phyloP scores from a whole-genome alignment of 2,113 vertebrate genomes.

The Pseudolaguvia tuberculata region DNA sequence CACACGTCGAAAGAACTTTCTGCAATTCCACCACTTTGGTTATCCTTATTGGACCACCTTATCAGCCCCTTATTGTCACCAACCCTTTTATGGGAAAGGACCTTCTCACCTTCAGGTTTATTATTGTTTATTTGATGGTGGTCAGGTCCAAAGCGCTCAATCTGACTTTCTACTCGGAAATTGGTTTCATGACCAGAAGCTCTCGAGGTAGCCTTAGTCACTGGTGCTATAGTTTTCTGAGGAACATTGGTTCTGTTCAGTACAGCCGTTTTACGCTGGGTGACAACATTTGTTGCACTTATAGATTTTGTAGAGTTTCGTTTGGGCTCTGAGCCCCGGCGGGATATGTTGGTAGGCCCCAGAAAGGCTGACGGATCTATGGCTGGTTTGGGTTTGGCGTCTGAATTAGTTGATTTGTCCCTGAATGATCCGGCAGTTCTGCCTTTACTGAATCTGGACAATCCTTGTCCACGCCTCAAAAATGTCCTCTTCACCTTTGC shows the following conservation, averaged over 20 bases:
- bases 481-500: slow-evolving; percentile 75
- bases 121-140: slow-evolving; percentile 17
- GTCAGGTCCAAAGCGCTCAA: slow-evolving; percentile 46
- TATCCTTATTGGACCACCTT: neutral
- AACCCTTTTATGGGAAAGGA: neutral
- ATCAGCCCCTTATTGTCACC: neutral
- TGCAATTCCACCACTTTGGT: slow-evolving; percentile 12
- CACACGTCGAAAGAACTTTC: slow-evolving; percentile 78
- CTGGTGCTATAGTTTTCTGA: slow-evolving; percentile 52
- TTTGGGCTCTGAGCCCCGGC: slow-evolving; percentile 49
- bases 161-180: slow-evolving; percentile 50
- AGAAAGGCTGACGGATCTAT: slow-evolving; percentile 47
- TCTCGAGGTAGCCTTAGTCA: slow-evolving; percentile 39
- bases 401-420: slow-evolving; percentile 46
- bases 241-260: slow-evolving; percentile 67
- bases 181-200: slow-evolving; percentile 43
- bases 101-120: slow-evolving; percentile 20
- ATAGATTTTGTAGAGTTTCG: slow-evolving; percentile 15
- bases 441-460: slow-evolving; percentile 75
- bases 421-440: slow-evolving; percentile 57
- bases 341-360: slow-evolving; percentile 43
- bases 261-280: slow-evolving; percentile 74
- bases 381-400: slow-evolving; percentile 11
- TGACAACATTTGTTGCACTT: slow-evolving; percentile 38
- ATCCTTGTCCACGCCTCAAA: slow-evolving; percentile 83